Evolutionary conservation across 2,113 vertebrate genomes (phyloP), one percentile per base, ranked within the genome.

Genomic region (Desmodus rotundus): DNA sequence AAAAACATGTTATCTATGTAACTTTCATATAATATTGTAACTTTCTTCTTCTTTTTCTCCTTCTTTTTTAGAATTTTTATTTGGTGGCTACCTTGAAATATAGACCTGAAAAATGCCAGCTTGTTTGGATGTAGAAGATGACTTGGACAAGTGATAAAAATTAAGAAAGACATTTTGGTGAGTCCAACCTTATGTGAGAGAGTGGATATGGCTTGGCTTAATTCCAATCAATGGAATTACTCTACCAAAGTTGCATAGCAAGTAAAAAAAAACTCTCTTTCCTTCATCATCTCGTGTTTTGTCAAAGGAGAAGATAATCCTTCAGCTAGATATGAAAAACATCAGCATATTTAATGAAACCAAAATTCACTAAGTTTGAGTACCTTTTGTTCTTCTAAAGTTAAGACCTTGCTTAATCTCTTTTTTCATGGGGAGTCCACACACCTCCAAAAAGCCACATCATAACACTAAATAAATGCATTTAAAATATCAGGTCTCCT

Each of bases 121-220:
- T 95, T 95, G 61, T 87, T 96, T 97, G 97, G 96, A 95, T 78
- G 96, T 97, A 96, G 97, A 97, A 94, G 96, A 98, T 97, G 97
- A 95, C 31, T 78, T 97, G 94, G 93, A 96, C 97, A 96, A 96
- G 54, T 83, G 58, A 93, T 87, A 94, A 93, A 67, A 67, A 94
- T 52, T 92, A 93, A 97, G 97, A 91, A 98, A 97, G 81, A 95
- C 45, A 50, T 90, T 97, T 97, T 89, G 98, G 98, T 97, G 97
- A 97, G 98, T 98, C 47, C 97, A 95, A 92, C 14, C 63, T 84
- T 96, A 80, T 17, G 1, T 94, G 52, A 92, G 4, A 94, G 50
- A 96, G 45, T 74, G 0, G 7, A 36, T 63, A 88, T 50, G 8
- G 72, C 20, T 78, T 19, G 43, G 15, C 47, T 50, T 89, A 88